Conservation (phyloP, 2,888 invertebrate species). For the Portevinia maculata region DNA sequence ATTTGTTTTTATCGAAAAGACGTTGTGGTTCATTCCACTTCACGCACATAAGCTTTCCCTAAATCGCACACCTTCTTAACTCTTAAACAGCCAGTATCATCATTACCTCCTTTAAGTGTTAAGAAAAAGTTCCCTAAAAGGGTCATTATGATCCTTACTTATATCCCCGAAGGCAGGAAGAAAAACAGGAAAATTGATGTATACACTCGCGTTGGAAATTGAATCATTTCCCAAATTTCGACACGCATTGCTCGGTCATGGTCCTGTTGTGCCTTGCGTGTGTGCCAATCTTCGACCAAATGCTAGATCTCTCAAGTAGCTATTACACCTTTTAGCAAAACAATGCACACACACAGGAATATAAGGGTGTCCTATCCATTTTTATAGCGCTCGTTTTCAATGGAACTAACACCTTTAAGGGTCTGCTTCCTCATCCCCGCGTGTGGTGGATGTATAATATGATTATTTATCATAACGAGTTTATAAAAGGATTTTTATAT, state of each 20-base stretch:
- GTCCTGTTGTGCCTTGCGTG: slow-evolving; percentile 59
- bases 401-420: slow-evolving; percentile 46
- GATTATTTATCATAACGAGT: slow-evolving; percentile 74
- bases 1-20: too few relatives aligned
- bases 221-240: slow-evolving; percentile 60
- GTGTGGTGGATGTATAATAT: slow-evolving; percentile 55
- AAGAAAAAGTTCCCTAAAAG: slow-evolving; percentile 60
- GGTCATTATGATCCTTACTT: slow-evolving; percentile 63
- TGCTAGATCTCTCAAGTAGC: slow-evolving; percentile 72
- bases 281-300: slow-evolving; percentile 44
- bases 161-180: slow-evolving; percentile 10
- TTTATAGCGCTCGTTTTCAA: slow-evolving; percentile 24
- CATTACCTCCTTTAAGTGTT: slow-evolving; percentile 23
- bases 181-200: slow-evolving; percentile 37
- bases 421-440: slow-evolving; percentile 30
- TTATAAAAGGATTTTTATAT: slow-evolving; percentile 74
- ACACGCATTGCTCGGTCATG: slow-evolving; percentile 66
- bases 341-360: slow-evolving; percentile 30
- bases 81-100: slow-evolving; percentile 32
- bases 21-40: too few relatives aligned
- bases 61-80: background rate
- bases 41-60: background rate
- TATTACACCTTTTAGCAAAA: slow-evolving; percentile 71
- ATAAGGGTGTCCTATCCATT: slow-evolving; percentile 27
- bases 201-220: slow-evolving; percentile 57